These are phyloP conservation scores for Morelia viridis DNA, from an alignment of 2,797 vertebrate genomes.

Conservation along the genomic window DNA sequence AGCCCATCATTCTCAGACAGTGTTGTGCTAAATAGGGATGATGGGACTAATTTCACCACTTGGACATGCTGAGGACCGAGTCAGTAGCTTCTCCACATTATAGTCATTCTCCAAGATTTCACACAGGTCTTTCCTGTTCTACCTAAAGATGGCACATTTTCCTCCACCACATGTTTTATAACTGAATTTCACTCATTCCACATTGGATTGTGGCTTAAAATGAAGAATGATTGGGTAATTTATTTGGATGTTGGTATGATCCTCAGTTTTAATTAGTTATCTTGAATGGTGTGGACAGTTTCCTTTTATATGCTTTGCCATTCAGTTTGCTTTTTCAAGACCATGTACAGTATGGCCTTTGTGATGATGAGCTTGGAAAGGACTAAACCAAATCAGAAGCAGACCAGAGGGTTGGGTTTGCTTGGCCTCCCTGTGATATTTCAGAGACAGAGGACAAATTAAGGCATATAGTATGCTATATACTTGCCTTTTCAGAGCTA, in stretches of 20 bases:
- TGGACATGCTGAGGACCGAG: neutral
- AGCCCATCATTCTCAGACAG: neutral
- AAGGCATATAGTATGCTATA: neutral
- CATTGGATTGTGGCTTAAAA: neutral
- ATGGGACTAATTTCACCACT: neutral
- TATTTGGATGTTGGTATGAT: neutral
- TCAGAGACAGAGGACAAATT: neutral
- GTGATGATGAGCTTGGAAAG: neutral
- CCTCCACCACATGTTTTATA: neutral
- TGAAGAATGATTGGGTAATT: neutral
- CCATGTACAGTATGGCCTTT: neutral
- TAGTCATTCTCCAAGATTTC: neutral
- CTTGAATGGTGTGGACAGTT: neutral
- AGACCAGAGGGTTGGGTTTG: neutral
- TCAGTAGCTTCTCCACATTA: neutral
- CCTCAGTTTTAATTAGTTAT: neutral
- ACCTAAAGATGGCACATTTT: neutral
- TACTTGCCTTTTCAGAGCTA: neutral
- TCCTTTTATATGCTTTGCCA: neutral
- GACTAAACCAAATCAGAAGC: neutral
- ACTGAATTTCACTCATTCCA: neutral
- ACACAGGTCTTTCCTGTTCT: neutral
- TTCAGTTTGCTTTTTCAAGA: neutral
- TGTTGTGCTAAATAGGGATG: neutral
- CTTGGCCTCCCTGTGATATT: neutral